Evolutionary conservation across 1,140 invertebrate genomes (phyloP).

Genomic region (Argopecten irradians): DNA sequence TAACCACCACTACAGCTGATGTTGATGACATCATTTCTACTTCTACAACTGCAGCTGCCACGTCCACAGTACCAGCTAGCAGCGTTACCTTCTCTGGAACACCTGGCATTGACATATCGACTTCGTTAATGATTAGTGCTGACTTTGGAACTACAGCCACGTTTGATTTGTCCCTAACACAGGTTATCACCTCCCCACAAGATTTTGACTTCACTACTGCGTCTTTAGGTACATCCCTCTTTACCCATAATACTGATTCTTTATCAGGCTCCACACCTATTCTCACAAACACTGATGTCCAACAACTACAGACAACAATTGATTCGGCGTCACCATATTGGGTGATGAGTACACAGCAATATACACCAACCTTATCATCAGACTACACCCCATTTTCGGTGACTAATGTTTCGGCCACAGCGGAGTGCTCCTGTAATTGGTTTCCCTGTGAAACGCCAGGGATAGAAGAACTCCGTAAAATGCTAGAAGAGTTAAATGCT

Average conservation of each 20-base stretch:
- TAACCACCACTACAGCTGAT: neutral
- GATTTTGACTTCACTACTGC: neutral
- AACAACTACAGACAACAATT: neutral
- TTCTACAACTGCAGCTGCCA: neutral
- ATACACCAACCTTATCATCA: neutral
- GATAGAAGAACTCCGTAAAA: neutral
- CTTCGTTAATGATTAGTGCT: neutral
- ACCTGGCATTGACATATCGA: neutral
- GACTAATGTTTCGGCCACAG: neutral
- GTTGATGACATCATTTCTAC: too few species aligned
- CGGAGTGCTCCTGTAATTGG: neutral
- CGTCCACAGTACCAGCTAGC: neutral
- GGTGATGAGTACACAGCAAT: neutral
- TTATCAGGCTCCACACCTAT: neutral
- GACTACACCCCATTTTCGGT: neutral
- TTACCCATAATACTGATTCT: neutral
- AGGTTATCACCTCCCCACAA: too few species aligned
- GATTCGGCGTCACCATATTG: neutral
- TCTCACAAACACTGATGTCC: neutral
- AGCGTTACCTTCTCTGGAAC: too few species aligned
- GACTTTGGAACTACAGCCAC: too few species aligned
- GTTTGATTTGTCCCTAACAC: too few species aligned
- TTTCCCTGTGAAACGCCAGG: neutral
- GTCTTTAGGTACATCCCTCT: neutral
- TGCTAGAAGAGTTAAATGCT: neutral